A percentile compares a stretch with the other conserved stretches of the same genome.
phyloP scores from a whole-genome alignment of 2,888 invertebrate genomes.

The Icerya purchasi region DNA sequence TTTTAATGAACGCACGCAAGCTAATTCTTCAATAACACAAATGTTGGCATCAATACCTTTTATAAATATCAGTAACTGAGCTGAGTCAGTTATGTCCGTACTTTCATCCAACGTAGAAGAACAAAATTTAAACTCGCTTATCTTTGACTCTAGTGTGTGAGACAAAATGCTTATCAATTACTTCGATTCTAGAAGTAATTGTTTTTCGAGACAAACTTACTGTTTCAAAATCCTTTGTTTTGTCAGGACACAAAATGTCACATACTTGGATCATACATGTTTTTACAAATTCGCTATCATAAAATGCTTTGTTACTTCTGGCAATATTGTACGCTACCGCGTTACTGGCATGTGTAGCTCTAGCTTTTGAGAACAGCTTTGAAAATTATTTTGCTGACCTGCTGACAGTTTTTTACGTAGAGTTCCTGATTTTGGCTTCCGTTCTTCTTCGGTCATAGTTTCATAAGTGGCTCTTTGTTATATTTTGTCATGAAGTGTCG shows the following conservation, averaged over 20 bases:
- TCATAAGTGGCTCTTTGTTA: neutral
- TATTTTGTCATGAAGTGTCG: neutral
- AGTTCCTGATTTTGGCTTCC: neutral
- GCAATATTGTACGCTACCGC: neutral
- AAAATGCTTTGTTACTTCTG: neutral
- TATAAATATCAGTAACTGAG: neutral
- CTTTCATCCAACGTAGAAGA: neutral
- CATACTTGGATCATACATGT: neutral
- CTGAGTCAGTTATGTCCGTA: neutral
- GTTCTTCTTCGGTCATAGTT: neutral
- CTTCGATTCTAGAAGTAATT: neutral
- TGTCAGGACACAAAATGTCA: neutral
- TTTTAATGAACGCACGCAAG: neutral
- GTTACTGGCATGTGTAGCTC: neutral
- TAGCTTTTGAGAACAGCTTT: neutral
- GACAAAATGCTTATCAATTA: neutral
- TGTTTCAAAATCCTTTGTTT: neutral
- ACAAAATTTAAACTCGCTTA: neutral
- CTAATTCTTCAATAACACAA: neutral
- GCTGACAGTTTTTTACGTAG: neutral
- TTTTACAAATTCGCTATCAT: neutral
- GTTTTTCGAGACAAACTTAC: neutral
- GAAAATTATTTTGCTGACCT: neutral
- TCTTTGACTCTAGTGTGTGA: neutral
- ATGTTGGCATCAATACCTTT: neutral